These are phyloP conservation scores for Halocaridina rubra DNA, from an alignment of 2,888 invertebrate species.

Conservation along the genomic window DNA sequence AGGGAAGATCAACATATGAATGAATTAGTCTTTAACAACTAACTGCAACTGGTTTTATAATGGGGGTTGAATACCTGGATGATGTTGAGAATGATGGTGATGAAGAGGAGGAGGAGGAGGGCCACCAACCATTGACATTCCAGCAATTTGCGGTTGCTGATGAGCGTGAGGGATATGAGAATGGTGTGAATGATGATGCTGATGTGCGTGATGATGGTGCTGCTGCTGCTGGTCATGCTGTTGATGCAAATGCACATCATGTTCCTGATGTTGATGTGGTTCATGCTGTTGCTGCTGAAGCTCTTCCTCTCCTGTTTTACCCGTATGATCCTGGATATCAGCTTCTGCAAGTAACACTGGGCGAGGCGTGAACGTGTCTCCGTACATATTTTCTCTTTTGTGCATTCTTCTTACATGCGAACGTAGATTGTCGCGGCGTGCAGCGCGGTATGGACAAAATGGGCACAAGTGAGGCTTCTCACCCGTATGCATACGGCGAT, in stretches of 20 bases:
- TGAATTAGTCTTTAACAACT: background rate
- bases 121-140: background rate
- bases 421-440: constrained; percentile 73
- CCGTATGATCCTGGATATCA: constrained; percentile 26
- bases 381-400: constrained; percentile 73
- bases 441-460: constrained; percentile 73
- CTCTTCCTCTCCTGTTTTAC: constrained; percentile 10
- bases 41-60: background rate
- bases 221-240: background rate
- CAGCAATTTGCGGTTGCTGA: background rate
- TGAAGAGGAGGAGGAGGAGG: background rate
- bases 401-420: constrained; percentile 74
- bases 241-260: background rate
- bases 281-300: constrained; percentile 16
- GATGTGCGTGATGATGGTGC: background rate
- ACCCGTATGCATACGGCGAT: constrained; percentile 61
- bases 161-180: background rate
- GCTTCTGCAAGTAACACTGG: constrained; percentile 69
- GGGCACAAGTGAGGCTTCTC: constrained; percentile 69
- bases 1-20: background rate
- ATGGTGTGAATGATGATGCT: background rate
- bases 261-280: background rate
- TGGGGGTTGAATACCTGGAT: background rate
- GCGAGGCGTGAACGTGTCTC: constrained; percentile 73
- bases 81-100: background rate